Percentiles rank a stretch among this genome's conserved stretches.
These are phyloP conservation scores for Panthera uncia DNA, from an alignment of 2,113 vertebrate species.

Conservation along the genomic window DNA sequence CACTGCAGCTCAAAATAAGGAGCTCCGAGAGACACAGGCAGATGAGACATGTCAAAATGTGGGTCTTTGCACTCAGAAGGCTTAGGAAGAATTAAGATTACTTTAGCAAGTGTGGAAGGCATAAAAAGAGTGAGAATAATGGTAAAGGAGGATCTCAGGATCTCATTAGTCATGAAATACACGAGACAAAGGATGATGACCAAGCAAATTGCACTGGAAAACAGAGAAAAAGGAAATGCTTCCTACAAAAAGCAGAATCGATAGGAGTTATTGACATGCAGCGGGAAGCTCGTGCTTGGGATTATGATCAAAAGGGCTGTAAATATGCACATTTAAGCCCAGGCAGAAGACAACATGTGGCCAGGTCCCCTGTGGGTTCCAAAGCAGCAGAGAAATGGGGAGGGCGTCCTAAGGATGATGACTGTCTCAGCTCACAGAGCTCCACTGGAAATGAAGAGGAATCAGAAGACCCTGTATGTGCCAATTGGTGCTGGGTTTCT, in stretches of 20 bases:
- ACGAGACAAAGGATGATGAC: neutral
- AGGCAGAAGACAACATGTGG: rapidly evolving
- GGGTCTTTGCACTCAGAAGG: neutral
- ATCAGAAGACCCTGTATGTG: rapidly evolving
- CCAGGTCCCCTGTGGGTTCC: neutral
- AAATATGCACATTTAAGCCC: neutral
- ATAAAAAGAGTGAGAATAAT: neutral
- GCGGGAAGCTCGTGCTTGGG: rapidly evolving
- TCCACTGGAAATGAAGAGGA: rapidly evolving
- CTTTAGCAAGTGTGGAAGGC: neutral
- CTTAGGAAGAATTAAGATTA: neutral
- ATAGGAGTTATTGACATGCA: neutral
- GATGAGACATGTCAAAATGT: neutral
- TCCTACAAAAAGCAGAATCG: neutral
- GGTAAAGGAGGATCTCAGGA: rapidly evolving
- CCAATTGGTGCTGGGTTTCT: neutral
- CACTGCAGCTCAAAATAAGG: neutral
- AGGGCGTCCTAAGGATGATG: rapidly evolving
- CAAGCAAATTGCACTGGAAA: neutral
- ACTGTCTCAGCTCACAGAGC: rapidly evolving
- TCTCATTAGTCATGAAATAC: neutral
- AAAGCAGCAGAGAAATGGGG: neutral
- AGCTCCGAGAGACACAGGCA: neutral
- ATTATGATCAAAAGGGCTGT: neutral
- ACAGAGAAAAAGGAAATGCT: neutral